Evolutionary conservation across 2,888 invertebrate species (phyloP), one percentile per base, ranked within the genome.

Genomic region (Cryptocephalus moraei): DNA sequence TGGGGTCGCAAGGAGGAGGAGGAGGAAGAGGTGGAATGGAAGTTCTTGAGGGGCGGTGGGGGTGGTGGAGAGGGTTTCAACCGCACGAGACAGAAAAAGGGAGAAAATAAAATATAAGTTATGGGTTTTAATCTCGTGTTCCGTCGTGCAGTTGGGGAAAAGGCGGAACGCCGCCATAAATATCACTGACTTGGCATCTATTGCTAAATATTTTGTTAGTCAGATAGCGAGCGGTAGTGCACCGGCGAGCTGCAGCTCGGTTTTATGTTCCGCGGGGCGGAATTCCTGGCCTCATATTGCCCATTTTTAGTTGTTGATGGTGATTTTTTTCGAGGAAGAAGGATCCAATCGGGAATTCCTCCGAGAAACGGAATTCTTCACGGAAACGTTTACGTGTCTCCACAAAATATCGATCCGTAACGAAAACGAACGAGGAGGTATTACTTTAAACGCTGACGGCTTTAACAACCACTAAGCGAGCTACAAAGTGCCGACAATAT

Each of bases 51-150:
- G 22, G 22, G 22, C 6, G 22, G 22, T 4, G 22, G 22, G 3
- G n/a, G n/a, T n/a, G n/a, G 22, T 22, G 22, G 22, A 22, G 22
- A 6, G 2, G 36, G 36, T n/a, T 36, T n/a, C 40, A 57, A 62
- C 60, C 59, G 59, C 58, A 59, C 56, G 57, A 62, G 62, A 63
- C 60, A 59, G 59, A 57, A 48, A 58, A 58, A 63, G 60, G 12
- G 31, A 60, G 56, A 60, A 64, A 69, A 69, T 68, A 69, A 69
- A 71, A 70, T 70, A 70, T 70, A 71, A 71, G 66, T 70, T 71
- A 71, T 68, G 70, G 60, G 68, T 70, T 71, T 71, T 71, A 70
- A 71, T 70, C 70, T 70, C 61, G 65, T 60, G 61, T 63, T 61
- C 59, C 55, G 65, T 60, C 22, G 22, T 61, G 62, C 63, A 59